A percentile compares a stretch with the other conserved stretches of the same genome.
Evolutionary conservation across 2,888 invertebrate genomes (phyloP).

Genomic region (Meiosimyza decipiens): DNA sequence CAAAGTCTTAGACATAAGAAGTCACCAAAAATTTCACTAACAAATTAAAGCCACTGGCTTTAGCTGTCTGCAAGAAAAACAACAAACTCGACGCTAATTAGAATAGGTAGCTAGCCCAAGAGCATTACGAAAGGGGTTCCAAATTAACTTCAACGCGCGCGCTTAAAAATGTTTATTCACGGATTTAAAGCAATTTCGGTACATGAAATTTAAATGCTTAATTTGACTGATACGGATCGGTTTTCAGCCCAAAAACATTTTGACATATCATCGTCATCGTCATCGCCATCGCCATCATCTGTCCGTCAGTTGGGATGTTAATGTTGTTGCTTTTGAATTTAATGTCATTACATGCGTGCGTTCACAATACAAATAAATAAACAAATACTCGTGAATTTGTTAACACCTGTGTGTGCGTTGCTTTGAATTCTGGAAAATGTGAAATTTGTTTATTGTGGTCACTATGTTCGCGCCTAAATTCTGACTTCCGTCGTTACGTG

Average conservation of each 20-base stretch:
- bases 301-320: too few species aligned
- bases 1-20: conserved; percentile 11
- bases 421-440: neutral
- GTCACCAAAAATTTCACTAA: conserved; percentile 8
- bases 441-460: neutral
- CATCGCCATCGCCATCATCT: too few species aligned
- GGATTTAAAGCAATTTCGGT: conserved; percentile 49
- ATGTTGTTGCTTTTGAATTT: neutral
- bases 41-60: neutral
- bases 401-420: conserved; percentile 1
- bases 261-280: neutral
- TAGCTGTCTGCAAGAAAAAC: conserved; percentile 21
- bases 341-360: conserved; percentile 10
- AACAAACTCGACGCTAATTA: conserved; percentile 56
- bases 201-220: conserved; percentile 23
- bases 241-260: neutral
- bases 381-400: conserved; percentile 10
- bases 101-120: conserved; percentile 48
- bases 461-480: neutral
- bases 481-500: conserved; percentile 10
- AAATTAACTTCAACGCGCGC: conserved; percentile 19
- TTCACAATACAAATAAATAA: conserved; percentile 1
- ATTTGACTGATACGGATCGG: conserved; percentile 25
- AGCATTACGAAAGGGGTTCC: conserved; percentile 35
- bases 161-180: conserved; percentile 53